Conservation (phyloP, 2,113 vertebrate genomes). For the Myanophis thanlyinensis region DNA sequence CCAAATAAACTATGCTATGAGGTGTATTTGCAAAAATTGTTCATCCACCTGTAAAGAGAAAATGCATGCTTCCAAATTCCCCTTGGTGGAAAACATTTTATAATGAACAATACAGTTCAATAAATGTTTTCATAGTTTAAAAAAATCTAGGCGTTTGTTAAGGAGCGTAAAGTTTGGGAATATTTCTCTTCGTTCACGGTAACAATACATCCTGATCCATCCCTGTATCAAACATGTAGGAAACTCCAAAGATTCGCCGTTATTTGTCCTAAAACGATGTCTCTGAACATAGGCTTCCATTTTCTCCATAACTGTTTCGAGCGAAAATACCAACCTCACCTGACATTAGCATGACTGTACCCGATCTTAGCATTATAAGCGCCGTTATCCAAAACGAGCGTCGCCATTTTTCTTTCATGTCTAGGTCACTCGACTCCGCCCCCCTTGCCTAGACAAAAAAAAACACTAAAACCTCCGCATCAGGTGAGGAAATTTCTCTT, state of each 20-base stretch:
- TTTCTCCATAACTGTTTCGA: background rate
- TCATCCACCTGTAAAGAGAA: background rate
- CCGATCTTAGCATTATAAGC: slow-evolving; percentile 94
- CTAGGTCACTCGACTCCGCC: slow-evolving; percentile 49
- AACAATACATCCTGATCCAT: background rate
- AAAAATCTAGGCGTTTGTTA: background rate
- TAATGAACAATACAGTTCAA: background rate
- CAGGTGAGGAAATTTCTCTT: background rate
- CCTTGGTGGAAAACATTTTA: background rate
- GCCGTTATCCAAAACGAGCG: slow-evolving; percentile 92
- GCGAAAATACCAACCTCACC: slow-evolving; percentile 65
- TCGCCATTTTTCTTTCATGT: slow-evolving; percentile 77
- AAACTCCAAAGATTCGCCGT: background rate
- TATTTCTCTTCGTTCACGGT: background rate
- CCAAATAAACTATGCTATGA: background rate
- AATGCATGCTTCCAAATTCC: background rate
- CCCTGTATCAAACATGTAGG: background rate
- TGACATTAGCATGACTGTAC: slow-evolving; percentile 86
- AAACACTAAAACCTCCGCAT: background rate
- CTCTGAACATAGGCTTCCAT: background rate
- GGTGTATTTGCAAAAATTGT: background rate
- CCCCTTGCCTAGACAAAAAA: slow-evolving; percentile 15
- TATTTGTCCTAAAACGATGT: background rate
- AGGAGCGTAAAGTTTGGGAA: background rate
- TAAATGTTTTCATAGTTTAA: background rate